Base-by-base conservation (phyloP, 2,888 invertebrate species). In the Geophilus truncorum region DNA sequence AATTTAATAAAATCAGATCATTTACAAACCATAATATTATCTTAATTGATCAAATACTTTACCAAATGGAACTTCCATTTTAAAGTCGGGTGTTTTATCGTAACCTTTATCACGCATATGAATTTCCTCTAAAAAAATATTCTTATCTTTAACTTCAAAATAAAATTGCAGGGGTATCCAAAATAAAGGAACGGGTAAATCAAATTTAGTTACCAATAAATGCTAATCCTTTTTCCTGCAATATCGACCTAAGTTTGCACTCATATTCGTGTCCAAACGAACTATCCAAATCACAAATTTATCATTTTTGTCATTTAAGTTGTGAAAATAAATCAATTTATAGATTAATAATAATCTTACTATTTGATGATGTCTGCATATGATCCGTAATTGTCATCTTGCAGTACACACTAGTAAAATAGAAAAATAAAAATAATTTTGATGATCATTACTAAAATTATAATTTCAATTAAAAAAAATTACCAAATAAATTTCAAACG, bases 21-120 rank as follows among this genome's bases (percentile, higher is more conserved):
- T 23, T 36, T 30, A 32, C 30, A 34, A 23, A 77, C 23, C 15
- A 77, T 28, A n/a, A 77, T 34, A 18, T 18, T 40, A 45, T 23
- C 21, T 9, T 51, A 51, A 51, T 51, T 5, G 15, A 9, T 21
- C 10, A 7, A 21, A 18, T 25, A 0, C 21, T 23, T 28, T 83
- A 88, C 88, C 88, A 82, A 96, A 92, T 0, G 97, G 97, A 25
- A 96, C 90, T 86, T 95, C 94, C 79, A 97, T 89, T 88, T 95
- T 96, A 76, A 96, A 91, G 87, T 97, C 97, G 0, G 97, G 97
- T 0, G 97, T 97, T 88, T 97, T 97, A 86, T 97, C 97, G 87
- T 94, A 97, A 0, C 97, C 97, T 85, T 92, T 90, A 75, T 90
- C 90, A 83, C 96, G 88, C 78, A 97, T 89, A 83, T 94, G 90